phyloP scores from a whole-genome alignment of 1,140 invertebrate species.

The Camponotus pennsylvanicus region DNA sequence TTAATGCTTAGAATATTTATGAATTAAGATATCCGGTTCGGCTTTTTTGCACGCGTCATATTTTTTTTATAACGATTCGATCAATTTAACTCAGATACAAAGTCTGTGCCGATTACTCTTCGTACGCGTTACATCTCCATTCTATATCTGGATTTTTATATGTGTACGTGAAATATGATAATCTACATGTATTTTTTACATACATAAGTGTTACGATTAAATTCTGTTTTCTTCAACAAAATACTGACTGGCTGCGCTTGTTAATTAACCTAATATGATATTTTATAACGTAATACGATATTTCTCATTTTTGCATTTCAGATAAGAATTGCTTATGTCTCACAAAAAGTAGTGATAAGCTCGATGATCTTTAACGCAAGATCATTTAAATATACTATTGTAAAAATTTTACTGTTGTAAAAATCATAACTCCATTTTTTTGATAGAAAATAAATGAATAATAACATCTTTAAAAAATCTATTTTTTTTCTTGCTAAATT shows the following conservation, averaged over 20 bases:
- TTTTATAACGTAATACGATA: background rate
- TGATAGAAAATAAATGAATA: background rate
- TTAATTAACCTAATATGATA: background rate
- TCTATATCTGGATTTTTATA: background rate
- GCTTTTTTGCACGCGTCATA: background rate
- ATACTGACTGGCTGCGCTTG: background rate
- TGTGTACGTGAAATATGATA: background rate
- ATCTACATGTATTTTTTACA: background rate
- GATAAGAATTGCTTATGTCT: background rate
- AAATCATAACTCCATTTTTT: background rate
- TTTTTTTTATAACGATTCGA: background rate
- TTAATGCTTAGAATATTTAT: too few relatives aligned
- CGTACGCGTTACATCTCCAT: background rate
- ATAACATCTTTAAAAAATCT: background rate
- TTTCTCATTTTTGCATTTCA: background rate
- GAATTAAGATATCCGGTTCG: background rate
- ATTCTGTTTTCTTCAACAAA: background rate
- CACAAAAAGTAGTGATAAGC: background rate
- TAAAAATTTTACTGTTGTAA: background rate
- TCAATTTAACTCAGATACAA: background rate
- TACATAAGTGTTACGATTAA: background rate
- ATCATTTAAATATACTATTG: background rate
- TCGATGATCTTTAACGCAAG: background rate
- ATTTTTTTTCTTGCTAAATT: background rate
- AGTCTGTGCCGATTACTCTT: background rate